These are phyloP conservation scores for Drosophila orosa DNA, from an alignment of 1,140 invertebrate species.

Conservation along the genomic window DNA sequence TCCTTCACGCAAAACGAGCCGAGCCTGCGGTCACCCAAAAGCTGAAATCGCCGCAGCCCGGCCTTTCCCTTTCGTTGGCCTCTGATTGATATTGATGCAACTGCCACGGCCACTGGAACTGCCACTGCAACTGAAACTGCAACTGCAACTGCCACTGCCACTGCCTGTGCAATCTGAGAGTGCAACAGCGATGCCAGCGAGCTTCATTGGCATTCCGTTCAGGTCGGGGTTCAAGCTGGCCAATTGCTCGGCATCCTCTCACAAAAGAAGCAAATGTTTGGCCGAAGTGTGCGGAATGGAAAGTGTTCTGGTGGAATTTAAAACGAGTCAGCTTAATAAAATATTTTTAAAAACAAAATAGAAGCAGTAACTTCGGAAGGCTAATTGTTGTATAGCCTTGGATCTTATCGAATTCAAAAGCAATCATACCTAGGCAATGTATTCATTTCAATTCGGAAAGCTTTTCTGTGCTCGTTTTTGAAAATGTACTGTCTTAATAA, in stretches of 20 bases:
- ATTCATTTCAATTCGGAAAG: too few species aligned
- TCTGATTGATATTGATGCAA: constrained; percentile 54
- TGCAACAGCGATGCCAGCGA: constrained; percentile 13
- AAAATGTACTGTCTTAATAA: too few species aligned
- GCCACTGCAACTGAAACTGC: constrained; percentile 1
- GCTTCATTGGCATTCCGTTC: constrained; percentile 50
- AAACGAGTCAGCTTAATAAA: background rate
- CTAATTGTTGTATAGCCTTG: too few species aligned
- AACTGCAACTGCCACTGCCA: constrained; percentile 13
- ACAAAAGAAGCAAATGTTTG: constrained; percentile 15
- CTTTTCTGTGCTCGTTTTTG: too few species aligned
- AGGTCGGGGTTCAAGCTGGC: constrained; percentile 26
- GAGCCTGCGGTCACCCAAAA: constrained; percentile 51
- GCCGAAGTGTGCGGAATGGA: background rate
- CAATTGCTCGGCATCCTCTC: constrained; percentile 17
- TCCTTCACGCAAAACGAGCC: constrained; percentile 44
- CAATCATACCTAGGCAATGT: too few species aligned
- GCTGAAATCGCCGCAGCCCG: constrained; percentile 28
- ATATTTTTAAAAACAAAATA: too few species aligned
- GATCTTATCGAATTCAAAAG: too few species aligned
- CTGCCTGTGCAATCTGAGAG: constrained; percentile 17
- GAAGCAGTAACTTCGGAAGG: too few species aligned
- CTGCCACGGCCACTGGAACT: constrained; percentile 9
- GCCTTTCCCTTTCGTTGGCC: constrained; percentile 72
- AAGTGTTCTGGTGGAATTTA: background rate